Base-by-base conservation (phyloP, 2,888 invertebrate species). In the Drosophila paranaensis region DNA sequence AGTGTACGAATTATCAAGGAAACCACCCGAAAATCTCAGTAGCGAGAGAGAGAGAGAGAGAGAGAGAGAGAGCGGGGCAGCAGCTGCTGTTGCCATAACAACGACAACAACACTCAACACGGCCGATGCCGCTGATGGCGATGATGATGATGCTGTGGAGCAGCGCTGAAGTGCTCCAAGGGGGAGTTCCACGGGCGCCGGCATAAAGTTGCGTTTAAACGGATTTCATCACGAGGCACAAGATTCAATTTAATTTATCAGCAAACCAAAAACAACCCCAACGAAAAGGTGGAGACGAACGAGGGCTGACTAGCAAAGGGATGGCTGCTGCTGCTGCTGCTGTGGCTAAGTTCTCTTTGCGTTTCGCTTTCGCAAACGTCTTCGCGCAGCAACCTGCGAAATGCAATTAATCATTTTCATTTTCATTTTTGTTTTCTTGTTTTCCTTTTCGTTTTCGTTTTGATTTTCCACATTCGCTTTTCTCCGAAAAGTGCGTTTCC, bases 161-260 rank as follows among this genome's bases (percentile, higher is more conserved):
- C 64, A 30, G 48, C 48, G n/a, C 30, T 50, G 10, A 13, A 10
- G n/a, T 37, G 42, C 30, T n/a, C 13, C 54, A 20, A 33, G 6
- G 16, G 6, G 6, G 45, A n/a, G 37, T 40, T 8, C 10, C 39
- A n/a, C 8, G 11, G 8, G 42, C 55, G 55, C 61, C 40, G 35
- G 64, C 75, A 60, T 25, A 68, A 80, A 79, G 88, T 71, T 88
- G 81, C 68, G 68, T 89, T 85, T 87, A 89, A 85, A 85, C 85
- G 82, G 88, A 85, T 89, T 85, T 85, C 84, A 74, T 71, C 80
- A 74, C 71, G 57, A 46, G 65, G 77, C 80, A 76, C 61, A 54
- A 71, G 80, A 81, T 84, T 85, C 89, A 89, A 85, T 85, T 85
- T 80, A 89, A 85, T 85, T 89, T 78, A 87, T 73, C 80, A 81